phyloP scores from a whole-genome alignment of 2,113 vertebrate species.

The Natator depressus region DNA sequence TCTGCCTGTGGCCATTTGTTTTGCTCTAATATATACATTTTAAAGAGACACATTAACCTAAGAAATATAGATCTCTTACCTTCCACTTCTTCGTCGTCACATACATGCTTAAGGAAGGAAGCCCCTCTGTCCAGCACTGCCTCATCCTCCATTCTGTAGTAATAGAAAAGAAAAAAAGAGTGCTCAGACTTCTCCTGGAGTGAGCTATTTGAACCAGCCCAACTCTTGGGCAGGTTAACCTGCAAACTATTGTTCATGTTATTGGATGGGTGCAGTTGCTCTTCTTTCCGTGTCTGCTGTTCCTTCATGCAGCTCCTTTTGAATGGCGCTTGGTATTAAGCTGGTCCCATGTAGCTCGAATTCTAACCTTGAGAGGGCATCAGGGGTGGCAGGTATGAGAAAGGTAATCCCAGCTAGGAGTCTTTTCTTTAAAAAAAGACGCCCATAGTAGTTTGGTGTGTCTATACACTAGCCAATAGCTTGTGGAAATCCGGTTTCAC shows the following conservation, averaged over 20 bases:
- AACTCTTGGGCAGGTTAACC: slow-evolving; percentile 85
- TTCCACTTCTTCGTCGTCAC: slow-evolving; percentile 97
- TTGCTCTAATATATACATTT: rapidly evolving
- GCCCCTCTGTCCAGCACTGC: slow-evolving; percentile 97
- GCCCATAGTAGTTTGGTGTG: slow-evolving; percentile 18
- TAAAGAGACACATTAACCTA: slow-evolving; percentile 9
- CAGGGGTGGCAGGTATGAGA: slow-evolving; percentile 55
- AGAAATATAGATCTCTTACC: slow-evolving; percentile 80
- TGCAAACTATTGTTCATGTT: slow-evolving; percentile 84
- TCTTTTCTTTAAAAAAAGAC: not conserved
- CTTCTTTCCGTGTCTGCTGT: slow-evolving; percentile 57
- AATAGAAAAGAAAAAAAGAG: slow-evolving; percentile 99
- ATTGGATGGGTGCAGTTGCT: slow-evolving; percentile 25
- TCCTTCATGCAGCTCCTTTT: slow-evolving; percentile 78
- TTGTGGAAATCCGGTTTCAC: slow-evolving; percentile 44
- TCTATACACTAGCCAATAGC: slow-evolving; percentile 23
- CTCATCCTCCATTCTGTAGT: slow-evolving; percentile 99
- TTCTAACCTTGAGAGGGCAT: slow-evolving; percentile 77
- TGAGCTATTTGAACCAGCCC: slow-evolving; percentile 84
- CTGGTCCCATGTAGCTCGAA: slow-evolving; percentile 58
- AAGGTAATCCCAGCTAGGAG: slow-evolving; percentile 65
- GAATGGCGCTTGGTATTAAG: slow-evolving; percentile 18
- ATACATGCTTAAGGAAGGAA: slow-evolving; percentile 94
- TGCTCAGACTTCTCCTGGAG: slow-evolving; percentile 95
- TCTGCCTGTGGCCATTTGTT: rapidly evolving